These are phyloP conservation scores for Aspidiotus destructor DNA, from an alignment of 2,888 invertebrate species.

Conservation along the genomic window DNA sequence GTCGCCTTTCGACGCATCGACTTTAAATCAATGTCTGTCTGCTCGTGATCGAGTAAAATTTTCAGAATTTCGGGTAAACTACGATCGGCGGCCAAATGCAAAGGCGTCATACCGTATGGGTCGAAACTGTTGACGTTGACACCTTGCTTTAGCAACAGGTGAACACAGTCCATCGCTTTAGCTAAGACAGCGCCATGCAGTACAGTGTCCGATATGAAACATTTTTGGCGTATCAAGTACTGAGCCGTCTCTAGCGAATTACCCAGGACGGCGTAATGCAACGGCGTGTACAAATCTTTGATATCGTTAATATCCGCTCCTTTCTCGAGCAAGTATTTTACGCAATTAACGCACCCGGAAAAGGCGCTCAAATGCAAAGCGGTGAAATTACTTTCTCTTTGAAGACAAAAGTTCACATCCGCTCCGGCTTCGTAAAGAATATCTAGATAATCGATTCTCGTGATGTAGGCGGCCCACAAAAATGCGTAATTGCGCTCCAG, in stretches of 20 bases:
- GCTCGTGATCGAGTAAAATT: slow-evolving; percentile 62
- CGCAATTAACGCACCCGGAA: slow-evolving; percentile 63
- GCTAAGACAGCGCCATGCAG: slow-evolving; percentile 77
- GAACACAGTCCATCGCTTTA: slow-evolving; percentile 69
- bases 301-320: slow-evolving; percentile 60
- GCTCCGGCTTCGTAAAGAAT: slow-evolving; percentile 57
- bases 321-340: slow-evolving; percentile 55
- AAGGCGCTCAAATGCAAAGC: slow-evolving; percentile 69
- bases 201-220: slow-evolving; percentile 66
- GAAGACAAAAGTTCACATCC: slow-evolving; percentile 59
- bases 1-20: slow-evolving; percentile 67
- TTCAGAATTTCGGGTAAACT: slow-evolving; percentile 53
- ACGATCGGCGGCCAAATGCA: slow-evolving; percentile 71
- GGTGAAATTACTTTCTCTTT: slow-evolving; percentile 56
- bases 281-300: slow-evolving; percentile 60
- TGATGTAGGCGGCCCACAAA: slow-evolving; percentile 65
- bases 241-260: slow-evolving; percentile 71
- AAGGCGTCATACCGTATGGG: slow-evolving; percentile 57
- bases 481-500: slow-evolving; percentile 52
- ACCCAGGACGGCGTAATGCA: slow-evolving; percentile 84
- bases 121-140: slow-evolving; percentile 66
- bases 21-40: slow-evolving; percentile 58
- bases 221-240: slow-evolving; percentile 52
- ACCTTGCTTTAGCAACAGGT: slow-evolving; percentile 63
- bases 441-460: slow-evolving; percentile 56